Evolutionary conservation across 1,140 invertebrate species (phyloP), one percentile per base, ranked within the genome.

Genomic region (Brachionus koreanus): DNA sequence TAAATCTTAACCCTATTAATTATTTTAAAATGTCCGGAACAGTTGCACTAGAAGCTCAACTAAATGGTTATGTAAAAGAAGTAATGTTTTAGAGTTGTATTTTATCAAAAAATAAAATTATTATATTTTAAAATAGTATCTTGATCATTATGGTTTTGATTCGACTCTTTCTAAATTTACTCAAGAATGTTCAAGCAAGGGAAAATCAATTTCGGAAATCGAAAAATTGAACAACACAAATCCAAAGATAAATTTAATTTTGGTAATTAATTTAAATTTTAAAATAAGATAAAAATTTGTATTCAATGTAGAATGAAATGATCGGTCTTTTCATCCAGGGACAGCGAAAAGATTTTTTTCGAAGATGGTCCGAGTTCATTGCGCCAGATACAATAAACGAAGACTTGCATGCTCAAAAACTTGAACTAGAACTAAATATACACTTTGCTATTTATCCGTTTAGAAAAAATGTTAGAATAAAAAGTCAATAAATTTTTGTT

Each of bases 361-460:
- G 87, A 19, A 65, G 86, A 29, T 89, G 88, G 88, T 85, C 84
- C 42, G 84, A 86, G 9, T 75, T 85, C 74, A 82, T 89, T 7
- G 85, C 86, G 19, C 77, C 84, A 10, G 81, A 85, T 61, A 39
- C 87, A 6, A 83, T 85, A 67, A 85, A 88, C 83, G 82, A 84
- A 13, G 87, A 89, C 82, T 77, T 84, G 0, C 84, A 85, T 13
- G 86, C 86, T 4, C 85, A 88, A 76, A 88, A 89, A 83, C 83
- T 89, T 10, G 88, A 90, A 83, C 90, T 91, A 84, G 88, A 88
- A 52, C 85, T 90, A 4, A 87, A 90, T 57, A 87, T 90, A n/a
- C 89, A 90, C 85, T 91, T 90, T 86, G 88, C 90, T 10, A 86
- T 89, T 37, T 86, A 88, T 81, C 88, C 89, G 19, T 39, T 65